phyloP scores from a whole-genome alignment of 2,888 invertebrate genomes.

The Dasypolia templi region DNA sequence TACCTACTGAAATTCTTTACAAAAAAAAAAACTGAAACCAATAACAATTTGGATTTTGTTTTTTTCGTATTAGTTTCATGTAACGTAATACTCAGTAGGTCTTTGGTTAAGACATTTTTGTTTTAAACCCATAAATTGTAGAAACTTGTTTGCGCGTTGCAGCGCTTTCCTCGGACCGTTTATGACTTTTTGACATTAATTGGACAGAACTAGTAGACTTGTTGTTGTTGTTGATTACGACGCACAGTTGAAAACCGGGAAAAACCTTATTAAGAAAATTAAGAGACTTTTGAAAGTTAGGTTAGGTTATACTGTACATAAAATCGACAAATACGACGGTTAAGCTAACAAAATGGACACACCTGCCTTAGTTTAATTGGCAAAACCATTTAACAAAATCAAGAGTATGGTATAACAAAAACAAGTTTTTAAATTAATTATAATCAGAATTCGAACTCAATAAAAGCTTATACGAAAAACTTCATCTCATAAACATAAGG shows the following conservation, averaged over 20 bases:
- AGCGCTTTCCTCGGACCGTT: constrained; percentile 52
- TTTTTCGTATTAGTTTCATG: not conserved
- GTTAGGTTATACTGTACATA: not conserved
- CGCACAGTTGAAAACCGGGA: not conserved
- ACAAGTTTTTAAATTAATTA: not conserved
- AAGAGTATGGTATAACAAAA: not conserved
- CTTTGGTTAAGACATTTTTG: constrained; percentile 62
- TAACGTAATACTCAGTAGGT: constrained; percentile 36
- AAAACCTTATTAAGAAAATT: not conserved
- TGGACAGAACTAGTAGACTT: constrained; percentile 23
- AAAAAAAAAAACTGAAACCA: not conserved
- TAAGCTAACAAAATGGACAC: too few relatives aligned
- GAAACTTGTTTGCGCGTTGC: constrained; percentile 65
- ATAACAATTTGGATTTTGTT: not conserved
- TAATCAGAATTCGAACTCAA: not conserved
- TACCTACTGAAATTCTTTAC: too few relatives aligned
- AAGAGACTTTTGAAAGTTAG: not conserved
- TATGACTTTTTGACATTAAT: constrained; percentile 60
- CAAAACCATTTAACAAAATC: not conserved
- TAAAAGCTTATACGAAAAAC: not conserved
- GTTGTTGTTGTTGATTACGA: constrained; percentile 15
- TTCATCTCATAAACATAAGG: constrained; percentile 15
- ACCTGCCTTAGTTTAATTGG: too few relatives aligned
- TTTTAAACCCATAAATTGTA: constrained; percentile 68
- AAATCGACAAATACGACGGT: not conserved